Conservation (phyloP, 2,797 vertebrate genomes). For the Alosa sapidissima region DNA sequence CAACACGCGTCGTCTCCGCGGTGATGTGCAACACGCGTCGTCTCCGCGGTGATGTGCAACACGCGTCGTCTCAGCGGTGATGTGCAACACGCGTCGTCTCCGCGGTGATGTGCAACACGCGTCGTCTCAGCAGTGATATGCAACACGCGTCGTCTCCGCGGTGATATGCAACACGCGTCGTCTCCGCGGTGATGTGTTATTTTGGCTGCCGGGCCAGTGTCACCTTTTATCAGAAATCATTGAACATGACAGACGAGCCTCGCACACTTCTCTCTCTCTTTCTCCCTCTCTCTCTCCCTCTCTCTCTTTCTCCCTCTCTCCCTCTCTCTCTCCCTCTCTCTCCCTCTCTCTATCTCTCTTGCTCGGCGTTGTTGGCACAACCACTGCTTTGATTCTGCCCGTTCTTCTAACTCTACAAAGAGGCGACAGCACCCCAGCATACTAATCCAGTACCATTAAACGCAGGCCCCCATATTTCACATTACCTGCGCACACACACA, state of each 20-base stretch:
- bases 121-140: not conserved
- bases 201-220: not conserved
- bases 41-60: not conserved
- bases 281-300: not conserved
- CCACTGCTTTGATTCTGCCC: not conserved
- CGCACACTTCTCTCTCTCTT: not conserved
- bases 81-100: too few species aligned
- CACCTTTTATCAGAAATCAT: conserved; percentile 18
- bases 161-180: too few species aligned
- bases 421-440: not conserved
- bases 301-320: not conserved
- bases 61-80: too few species aligned
- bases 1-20: too few species aligned
- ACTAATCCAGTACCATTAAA: not conserved
- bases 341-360: not conserved
- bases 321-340: not conserved
- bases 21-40: not conserved
- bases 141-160: too few species aligned
- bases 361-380: not conserved
- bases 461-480: not conserved
- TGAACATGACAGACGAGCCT: conserved; percentile 5
- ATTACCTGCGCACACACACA: not conserved
- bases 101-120: not conserved
- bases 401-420: not conserved
- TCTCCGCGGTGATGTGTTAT: not conserved